Conservation (phyloP, 2,888 invertebrate species). For the Latrodectus hesperus region DNA sequence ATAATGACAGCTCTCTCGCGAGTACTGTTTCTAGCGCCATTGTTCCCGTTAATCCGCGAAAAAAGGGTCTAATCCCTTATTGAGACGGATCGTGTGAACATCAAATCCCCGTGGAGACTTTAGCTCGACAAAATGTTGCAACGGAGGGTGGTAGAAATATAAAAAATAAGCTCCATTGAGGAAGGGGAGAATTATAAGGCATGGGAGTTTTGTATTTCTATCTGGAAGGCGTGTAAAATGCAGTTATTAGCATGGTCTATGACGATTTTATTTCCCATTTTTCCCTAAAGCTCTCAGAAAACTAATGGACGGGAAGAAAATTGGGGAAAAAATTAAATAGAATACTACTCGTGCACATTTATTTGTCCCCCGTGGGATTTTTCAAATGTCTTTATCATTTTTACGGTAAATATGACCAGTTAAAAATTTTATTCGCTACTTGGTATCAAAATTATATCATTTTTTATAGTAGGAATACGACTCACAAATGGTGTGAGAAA, state of each 20-base stretch:
- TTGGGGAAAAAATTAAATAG: too few species aligned
- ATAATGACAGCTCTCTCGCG: slow-evolving; percentile 3
- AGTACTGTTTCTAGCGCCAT: slow-evolving; percentile 8
- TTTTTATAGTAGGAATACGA: too few species aligned
- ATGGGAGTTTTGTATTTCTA: slow-evolving; percentile 37
- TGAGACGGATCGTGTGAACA: slow-evolving; percentile 59
- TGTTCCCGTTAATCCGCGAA: slow-evolving; percentile 58
- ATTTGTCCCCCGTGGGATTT: too few species aligned
- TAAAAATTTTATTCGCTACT: too few species aligned
- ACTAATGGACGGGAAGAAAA: slow-evolving; percentile 16
- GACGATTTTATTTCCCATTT: slow-evolving; percentile 27
- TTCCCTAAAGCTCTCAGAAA: slow-evolving; percentile 9
- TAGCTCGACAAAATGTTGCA: slow-evolving; percentile 28
- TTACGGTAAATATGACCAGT: too few species aligned
- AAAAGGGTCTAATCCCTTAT: slow-evolving; percentile 50
- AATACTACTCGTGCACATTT: too few species aligned
- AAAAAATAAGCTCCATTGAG: not conserved
- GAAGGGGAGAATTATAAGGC: slow-evolving; percentile 10
- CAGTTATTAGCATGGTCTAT: slow-evolving; percentile 48
- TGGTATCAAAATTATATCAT: too few species aligned
- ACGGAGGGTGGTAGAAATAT: slow-evolving; percentile 4
- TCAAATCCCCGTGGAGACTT: slow-evolving; percentile 22
- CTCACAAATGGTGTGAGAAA: too few species aligned
- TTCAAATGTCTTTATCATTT: too few species aligned
- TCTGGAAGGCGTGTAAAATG: slow-evolving; percentile 39